Conservation (phyloP, 2,797 vertebrate species). For the Neosilurus hyrtlii region DNA sequence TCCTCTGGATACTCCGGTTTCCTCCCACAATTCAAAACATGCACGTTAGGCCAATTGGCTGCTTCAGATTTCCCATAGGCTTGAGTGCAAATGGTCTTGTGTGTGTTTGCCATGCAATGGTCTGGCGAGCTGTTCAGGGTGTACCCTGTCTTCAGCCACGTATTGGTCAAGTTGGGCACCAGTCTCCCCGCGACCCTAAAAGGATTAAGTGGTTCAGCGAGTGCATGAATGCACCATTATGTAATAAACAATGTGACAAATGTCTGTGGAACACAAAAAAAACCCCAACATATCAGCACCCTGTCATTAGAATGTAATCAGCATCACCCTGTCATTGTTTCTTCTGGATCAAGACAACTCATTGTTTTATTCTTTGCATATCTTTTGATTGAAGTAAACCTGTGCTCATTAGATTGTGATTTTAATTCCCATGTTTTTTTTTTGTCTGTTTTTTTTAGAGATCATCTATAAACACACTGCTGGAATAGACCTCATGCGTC, state of each 20-base stretch:
- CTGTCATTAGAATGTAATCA: neutral
- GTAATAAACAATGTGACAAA: neutral
- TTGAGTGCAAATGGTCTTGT: too few relatives aligned
- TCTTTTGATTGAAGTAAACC: neutral
- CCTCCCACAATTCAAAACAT: too few relatives aligned
- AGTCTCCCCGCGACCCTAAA: too few relatives aligned
- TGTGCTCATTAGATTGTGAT: neutral
- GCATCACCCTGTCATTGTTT: neutral
- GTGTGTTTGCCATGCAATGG: too few relatives aligned
- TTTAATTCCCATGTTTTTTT: neutral
- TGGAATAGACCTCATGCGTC: slow-evolving; percentile 48
- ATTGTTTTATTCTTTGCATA: neutral
- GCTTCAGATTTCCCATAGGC: too few relatives aligned
- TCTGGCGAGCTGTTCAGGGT: too few relatives aligned
- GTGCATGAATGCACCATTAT: too few relatives aligned
- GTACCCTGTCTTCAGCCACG: too few relatives aligned
- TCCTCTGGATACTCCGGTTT: too few relatives aligned
- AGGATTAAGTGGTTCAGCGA: too few relatives aligned
- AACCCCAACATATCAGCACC: neutral
- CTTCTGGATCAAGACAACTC: neutral
- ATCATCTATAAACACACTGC: slow-evolving; percentile 53
- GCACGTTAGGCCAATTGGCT: too few relatives aligned
- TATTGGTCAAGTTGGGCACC: too few relatives aligned
- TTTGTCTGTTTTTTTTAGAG: slow-evolving; percentile 14
- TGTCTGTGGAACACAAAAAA: neutral